These are phyloP conservation scores for Sebastes aleutianus DNA, from an alignment of 2,797 vertebrate species.

Conservation along the genomic window DNA sequence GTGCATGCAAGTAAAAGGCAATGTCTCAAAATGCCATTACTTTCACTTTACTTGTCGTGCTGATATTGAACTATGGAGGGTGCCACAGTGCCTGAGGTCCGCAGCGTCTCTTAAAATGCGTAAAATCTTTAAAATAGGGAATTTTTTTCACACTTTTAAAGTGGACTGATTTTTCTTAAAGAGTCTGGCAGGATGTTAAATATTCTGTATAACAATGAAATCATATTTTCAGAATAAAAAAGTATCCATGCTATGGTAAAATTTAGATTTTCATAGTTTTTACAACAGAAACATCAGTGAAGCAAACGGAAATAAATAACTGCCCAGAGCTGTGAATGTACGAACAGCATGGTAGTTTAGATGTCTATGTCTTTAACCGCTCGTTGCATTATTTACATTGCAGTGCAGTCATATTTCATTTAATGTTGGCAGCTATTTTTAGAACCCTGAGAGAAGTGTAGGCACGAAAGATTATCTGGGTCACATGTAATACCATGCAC, in stretches of 20 bases:
- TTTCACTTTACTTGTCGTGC: not conserved
- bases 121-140: not conserved
- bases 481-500: conserved; percentile 19
- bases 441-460: conserved; percentile 37
- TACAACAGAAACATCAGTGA: not conserved
- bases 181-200: not conserved
- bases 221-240: not conserved
- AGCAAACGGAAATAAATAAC: conserved; percentile 2
- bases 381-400: conserved; percentile 69
- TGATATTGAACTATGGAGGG: not conserved
- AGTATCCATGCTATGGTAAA: not conserved
- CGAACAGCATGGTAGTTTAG: not conserved
- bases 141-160: not conserved
- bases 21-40: not conserved
- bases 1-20: not conserved
- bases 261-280: not conserved
- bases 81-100: not conserved
- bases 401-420: conserved; percentile 72
- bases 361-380: conserved; percentile 45
- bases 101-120: not conserved
- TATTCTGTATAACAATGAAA: not conserved
- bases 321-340: not conserved
- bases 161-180: not conserved
- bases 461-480: conserved; percentile 60
- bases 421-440: conserved; percentile 66